phyloP scores from a whole-genome alignment of 2,888 invertebrate genomes.

The Rutpela maculata region DNA sequence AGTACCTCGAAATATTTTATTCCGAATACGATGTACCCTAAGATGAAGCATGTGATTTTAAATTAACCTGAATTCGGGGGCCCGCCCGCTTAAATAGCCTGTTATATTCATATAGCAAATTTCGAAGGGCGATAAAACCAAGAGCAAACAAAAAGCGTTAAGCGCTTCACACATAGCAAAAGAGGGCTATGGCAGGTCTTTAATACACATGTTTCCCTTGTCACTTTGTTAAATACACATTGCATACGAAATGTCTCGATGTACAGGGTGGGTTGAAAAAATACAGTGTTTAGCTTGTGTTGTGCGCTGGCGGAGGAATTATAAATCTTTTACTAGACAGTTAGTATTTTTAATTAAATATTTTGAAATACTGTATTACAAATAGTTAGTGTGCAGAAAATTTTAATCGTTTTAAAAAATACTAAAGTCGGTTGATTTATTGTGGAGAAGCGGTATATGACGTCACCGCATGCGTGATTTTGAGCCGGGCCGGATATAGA shows the following conservation, averaged over 20 bases:
- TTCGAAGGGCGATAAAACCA: constrained; percentile 52
- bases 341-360: too few relatives aligned
- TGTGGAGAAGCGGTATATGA: too few relatives aligned
- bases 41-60: constrained; percentile 7
- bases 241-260: constrained; percentile 74
- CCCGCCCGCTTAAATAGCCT: constrained; percentile 52
- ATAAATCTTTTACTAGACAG: too few relatives aligned
- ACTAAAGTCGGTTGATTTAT: too few relatives aligned
- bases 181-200: constrained; percentile 60
- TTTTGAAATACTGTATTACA: too few relatives aligned
- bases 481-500: too few relatives aligned
- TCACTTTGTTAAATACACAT: constrained; percentile 75
- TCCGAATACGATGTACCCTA: background rate
- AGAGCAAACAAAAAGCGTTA: constrained; percentile 61
- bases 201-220: constrained; percentile 67
- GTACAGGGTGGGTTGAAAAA: background rate
- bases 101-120: constrained; percentile 52
- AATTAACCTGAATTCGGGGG: constrained; percentile 34
- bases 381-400: too few relatives aligned
- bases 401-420: too few relatives aligned
- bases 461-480: too few relatives aligned
- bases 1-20: too few relatives aligned
- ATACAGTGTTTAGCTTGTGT: background rate
- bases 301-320: too few relatives aligned
- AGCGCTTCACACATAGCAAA: constrained; percentile 61